Evolutionary conservation across 2,113 vertebrate genomes (phyloP), one percentile per base, ranked within the genome.

Genomic region (Phaethon lepturus): DNA sequence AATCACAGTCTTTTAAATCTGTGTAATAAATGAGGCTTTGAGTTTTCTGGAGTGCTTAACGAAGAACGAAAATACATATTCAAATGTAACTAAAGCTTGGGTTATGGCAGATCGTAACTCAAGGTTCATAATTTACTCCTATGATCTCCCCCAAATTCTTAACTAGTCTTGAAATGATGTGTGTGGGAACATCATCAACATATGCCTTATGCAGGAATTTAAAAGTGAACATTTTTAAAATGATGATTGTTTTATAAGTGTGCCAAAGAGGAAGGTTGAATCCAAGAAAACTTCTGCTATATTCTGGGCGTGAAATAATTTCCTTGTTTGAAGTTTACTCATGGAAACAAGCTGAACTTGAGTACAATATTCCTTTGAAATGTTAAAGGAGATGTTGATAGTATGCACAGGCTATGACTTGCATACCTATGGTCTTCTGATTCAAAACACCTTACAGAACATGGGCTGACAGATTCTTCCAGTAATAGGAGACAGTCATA

Each of bases 321-420:
- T 94, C 49, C 13, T 86, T 17, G 94, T 94, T 91, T n/a, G n/a
- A 92, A 91, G 25, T 44, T 86, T 91, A 90, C 87, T 77, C n/a
- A 22, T 96, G 77, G 75, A 93, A 91, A 90, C 49, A 96, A 97
- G 62, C 62, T 97, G 92, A 93, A 93, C 55, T 88, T 95, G 68
- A 62, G 50, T 85, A 79, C 72, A 90, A 55, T 84, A 89, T 59
- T 75, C 28, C 84, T 91, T 89, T 94, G 33, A 90, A 79, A 93
- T 81, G 59, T 75, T 90, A 92, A 84, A 62, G 79, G 69, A 91
- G 76, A 90, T 95, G 67, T 88, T 95, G 56, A n/a, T 44, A 83
- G 68, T 93, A 87, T 83, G 82, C 56, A 94, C 6, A 33, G 71
- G 40, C 69, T 86, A 47, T 93, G 89, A 94, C 92, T 64, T 87